These are phyloP conservation scores for Athrips mouffetella DNA, from an alignment of 2,888 invertebrate species.

Conservation along the genomic window DNA sequence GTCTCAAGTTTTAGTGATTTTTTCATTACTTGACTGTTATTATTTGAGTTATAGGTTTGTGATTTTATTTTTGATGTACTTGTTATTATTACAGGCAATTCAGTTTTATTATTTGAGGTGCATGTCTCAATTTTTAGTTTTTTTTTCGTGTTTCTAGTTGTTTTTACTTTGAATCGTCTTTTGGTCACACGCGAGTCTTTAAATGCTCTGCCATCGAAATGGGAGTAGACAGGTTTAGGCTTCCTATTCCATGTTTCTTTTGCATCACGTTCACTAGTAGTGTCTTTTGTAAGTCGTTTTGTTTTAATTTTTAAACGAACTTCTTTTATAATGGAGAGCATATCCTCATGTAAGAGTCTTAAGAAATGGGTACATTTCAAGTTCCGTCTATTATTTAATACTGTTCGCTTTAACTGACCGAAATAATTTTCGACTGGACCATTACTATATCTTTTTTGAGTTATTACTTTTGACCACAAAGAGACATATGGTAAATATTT, in stretches of 20 bases:
- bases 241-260: conserved; percentile 8
- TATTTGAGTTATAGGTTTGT: too few species aligned
- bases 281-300: not conserved
- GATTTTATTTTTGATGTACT: too few species aligned
- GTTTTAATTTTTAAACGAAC: not conserved
- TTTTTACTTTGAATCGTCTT: too few species aligned
- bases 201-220: not conserved
- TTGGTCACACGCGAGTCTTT: too few species aligned
- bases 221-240: not conserved
- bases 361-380: conserved; percentile 2
- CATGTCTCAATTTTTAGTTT: too few species aligned
- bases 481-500: conserved; percentile 3
- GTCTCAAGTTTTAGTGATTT: too few species aligned
- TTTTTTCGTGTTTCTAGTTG: too few species aligned
- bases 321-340: not conserved
- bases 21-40: too few species aligned
- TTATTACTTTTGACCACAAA: conserved; percentile 1
- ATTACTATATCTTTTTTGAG: not conserved
- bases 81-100: too few species aligned
- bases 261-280: not conserved
- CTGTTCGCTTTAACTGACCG: conserved; percentile 1
- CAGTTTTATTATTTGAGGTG: too few species aligned
- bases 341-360: not conserved
- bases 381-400: not conserved
- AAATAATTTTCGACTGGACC: conserved; percentile 5